Evolutionary conservation across 2,113 vertebrate genomes (phyloP).

Genomic region (Crypturellus undulatus): DNA sequence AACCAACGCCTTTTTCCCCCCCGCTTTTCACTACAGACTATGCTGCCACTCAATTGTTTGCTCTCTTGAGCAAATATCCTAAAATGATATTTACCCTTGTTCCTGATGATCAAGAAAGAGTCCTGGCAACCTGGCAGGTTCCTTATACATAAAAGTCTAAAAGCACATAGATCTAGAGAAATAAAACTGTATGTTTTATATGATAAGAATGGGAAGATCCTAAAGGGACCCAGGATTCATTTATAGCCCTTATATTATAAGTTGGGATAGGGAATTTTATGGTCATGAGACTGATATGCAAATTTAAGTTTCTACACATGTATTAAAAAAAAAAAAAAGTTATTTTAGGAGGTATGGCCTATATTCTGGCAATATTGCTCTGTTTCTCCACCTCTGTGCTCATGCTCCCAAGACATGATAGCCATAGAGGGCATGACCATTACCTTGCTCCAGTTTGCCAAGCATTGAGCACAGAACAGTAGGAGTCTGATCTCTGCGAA

Average conservation of each 20-base stretch:
- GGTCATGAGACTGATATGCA: background rate
- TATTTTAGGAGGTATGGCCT: background rate
- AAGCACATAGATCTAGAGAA: background rate
- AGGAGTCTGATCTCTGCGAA: fast-evolving
- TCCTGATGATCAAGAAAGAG: background rate
- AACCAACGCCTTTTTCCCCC: background rate
- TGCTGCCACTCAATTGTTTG: background rate
- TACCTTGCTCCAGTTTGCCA: background rate
- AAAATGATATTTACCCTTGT: background rate
- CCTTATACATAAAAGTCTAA: background rate
- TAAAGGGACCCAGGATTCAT: background rate
- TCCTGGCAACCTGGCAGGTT: background rate
- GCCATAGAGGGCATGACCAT: fast-evolving
- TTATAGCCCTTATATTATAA: background rate
- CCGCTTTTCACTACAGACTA: background rate
- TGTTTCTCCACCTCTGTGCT: background rate
- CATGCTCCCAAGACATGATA: background rate
- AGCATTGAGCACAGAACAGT: background rate
- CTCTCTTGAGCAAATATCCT: background rate
- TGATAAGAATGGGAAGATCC: background rate
- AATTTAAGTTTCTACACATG: background rate
- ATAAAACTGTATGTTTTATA: background rate
- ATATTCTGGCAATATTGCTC: background rate
- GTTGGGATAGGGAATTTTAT: background rate
- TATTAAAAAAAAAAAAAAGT: background rate